Conservation (phyloP, 2,113 vertebrate genomes). For the Sylvietta virens region DNA sequence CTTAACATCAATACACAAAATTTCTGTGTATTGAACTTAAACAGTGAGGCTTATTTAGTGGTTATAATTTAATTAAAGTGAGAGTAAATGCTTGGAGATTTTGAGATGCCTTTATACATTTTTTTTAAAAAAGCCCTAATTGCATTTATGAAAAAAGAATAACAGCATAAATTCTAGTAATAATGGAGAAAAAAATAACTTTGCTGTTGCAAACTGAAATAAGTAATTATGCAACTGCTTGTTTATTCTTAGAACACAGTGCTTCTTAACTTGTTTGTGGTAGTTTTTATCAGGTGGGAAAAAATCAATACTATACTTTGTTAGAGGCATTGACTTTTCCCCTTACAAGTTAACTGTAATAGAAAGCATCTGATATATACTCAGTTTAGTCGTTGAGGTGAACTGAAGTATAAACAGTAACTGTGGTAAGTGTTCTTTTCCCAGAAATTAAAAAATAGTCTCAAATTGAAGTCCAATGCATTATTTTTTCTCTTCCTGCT, state of each 20-base stretch:
- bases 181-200: not conserved
- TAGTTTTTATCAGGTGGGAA: not conserved
- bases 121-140: not conserved
- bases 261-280: not conserved
- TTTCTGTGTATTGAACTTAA: not conserved
- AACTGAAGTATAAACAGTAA: not conserved
- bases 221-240: not conserved
- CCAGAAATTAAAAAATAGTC: not conserved
- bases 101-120: not conserved
- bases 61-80: not conserved
- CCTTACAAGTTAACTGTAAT: not conserved
- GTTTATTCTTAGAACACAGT: not conserved
- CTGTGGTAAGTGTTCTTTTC: not conserved
- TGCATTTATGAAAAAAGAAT: not conserved
- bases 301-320: slow-evolving; percentile 8
- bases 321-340: not conserved
- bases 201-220: not conserved
- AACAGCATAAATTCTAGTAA: not conserved
- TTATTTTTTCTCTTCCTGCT: not conserved
- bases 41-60: not conserved
- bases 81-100: not conserved
- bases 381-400: not conserved
- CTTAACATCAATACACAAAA: not conserved
- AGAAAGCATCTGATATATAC: not conserved
- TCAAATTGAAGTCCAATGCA: not conserved